phyloP scores from a whole-genome alignment of 2,888 invertebrate genomes.

The Acanthosepion pharaonis region DNA sequence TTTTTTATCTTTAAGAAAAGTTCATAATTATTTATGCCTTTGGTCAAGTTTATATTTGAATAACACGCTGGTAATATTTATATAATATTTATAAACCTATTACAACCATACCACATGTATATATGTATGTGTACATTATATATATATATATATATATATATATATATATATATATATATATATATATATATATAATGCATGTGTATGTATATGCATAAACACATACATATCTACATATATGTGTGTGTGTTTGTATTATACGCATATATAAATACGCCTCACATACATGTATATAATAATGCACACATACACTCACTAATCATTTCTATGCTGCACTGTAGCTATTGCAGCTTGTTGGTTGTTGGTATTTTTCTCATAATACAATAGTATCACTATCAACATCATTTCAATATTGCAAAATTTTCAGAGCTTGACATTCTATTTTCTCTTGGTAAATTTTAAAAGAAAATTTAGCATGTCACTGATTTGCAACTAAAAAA shows the following conservation, averaged over 20 bases:
- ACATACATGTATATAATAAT: background rate
- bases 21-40: background rate
- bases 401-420: background rate
- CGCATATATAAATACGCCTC: background rate
- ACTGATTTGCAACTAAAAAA: background rate
- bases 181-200: background rate
- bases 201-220: slow-evolving; percentile 8
- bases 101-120: background rate
- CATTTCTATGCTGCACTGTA: slow-evolving; percentile 9
- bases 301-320: slow-evolving; percentile 33
- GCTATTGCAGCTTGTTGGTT: background rate
- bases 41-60: slow-evolving; percentile 1
- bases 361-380: background rate
- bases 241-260: slow-evolving; percentile 33
- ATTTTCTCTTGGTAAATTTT: background rate
- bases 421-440: slow-evolving; percentile 4
- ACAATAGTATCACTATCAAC: slow-evolving; percentile 33
- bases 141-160: slow-evolving; percentile 24
- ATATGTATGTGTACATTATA: slow-evolving; percentile 35
- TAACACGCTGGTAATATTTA: background rate
- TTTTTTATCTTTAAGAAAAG: background rate
- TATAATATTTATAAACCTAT: background rate
- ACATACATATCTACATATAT: slow-evolving; percentile 34
- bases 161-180: slow-evolving; percentile 35
- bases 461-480: background rate